phyloP scores from a whole-genome alignment of 2,113 vertebrate species.

The Sclerurus mexicanus region DNA sequence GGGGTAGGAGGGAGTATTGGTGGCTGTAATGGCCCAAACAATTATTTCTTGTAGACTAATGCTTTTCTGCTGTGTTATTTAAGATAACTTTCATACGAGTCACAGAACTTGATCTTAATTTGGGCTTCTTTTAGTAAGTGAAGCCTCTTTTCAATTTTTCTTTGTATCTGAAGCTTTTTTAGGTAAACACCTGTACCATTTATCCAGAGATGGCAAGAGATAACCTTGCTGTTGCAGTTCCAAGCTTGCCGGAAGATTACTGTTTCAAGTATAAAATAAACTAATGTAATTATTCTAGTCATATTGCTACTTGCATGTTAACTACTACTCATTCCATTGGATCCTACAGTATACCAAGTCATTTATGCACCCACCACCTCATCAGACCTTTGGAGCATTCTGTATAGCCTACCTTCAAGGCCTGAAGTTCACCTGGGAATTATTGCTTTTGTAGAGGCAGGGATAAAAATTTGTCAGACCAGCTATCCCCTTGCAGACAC shows the following conservation, averaged over 20 bases:
- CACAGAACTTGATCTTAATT: not conserved
- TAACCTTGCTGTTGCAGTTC: not conserved
- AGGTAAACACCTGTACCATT: not conserved
- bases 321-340: not conserved
- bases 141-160: not conserved
- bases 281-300: not conserved
- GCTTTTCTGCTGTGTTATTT: not conserved
- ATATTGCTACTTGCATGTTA: not conserved
- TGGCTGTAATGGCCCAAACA: conserved; percentile 37
- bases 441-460: not conserved
- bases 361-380: not conserved
- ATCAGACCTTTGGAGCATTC: not conserved
- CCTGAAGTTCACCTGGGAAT: not conserved
- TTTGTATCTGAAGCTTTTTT: not conserved
- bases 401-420: not conserved
- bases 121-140: not conserved
- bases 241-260: not conserved
- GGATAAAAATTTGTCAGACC: not conserved
- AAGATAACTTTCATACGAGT: not conserved
- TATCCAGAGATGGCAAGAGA: not conserved
- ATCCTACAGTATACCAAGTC: not conserved
- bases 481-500: not conserved
- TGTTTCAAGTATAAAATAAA: not conserved
- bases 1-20: not conserved
- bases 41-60: conserved; percentile 55